Evolutionary conservation across 2,888 invertebrate genomes (phyloP), one percentile per base, ranked within the genome.

Genomic region (Phania funesta): DNA sequence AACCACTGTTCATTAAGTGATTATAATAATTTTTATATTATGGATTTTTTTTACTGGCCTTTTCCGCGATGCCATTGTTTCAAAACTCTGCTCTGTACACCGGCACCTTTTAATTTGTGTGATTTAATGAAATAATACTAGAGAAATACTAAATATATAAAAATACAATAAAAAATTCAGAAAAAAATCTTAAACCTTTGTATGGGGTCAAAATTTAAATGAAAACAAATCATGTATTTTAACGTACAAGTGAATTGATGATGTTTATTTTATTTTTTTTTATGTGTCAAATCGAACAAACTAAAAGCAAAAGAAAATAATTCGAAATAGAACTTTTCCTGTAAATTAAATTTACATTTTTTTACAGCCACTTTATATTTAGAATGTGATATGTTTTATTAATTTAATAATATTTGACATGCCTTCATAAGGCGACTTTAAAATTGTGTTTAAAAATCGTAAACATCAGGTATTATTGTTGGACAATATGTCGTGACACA

Each of bases 161-260:
- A 73, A 73, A 35, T 29, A 7, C 50, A 74, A 60, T 24, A 54
- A 35, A 67, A 32, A 50, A 56, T 46, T 29, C 24, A 64, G 3
- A 26, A 16, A 48, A 38, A 26, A 60, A 56, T 44, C 11, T 35
- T 58, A 80, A 83, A 73, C 83, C 83, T 83, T 80, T 80, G 83
- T 83, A 83, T 83, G 83, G 83, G 83, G 83, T 83, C 80, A 83
- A 73, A 83, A 78, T 64, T 56, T 48, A 26, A 71, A 60, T 65
- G 38, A 65, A 64, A 38, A 46, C 32, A 65, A 67, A 60, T 71
- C 32, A 16, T 56, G 1, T 5, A 46, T 22, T 26, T 7, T 16
- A 44, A 18, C 3, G 48, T 46, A 58, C 67, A 67, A 75, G 29
- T 76, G 48, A 50, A 60, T 22, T 56, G 64, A 56, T 71, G 58